phyloP scores from a whole-genome alignment of 2,888 invertebrate genomes.

The Hypomecis atomaria region DNA sequence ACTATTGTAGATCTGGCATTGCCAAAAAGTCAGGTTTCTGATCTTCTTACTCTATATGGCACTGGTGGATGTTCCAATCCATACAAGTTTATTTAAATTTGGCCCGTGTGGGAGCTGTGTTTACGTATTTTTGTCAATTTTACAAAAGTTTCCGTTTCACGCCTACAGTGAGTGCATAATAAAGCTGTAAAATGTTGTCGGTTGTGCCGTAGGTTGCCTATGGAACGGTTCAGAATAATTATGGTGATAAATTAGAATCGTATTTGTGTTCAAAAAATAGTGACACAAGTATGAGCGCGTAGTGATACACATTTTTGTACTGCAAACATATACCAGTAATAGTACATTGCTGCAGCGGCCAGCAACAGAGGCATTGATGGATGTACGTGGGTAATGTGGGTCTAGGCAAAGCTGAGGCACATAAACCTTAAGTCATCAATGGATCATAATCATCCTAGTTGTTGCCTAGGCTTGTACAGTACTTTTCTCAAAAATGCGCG shows the following conservation, averaged over 20 bases:
- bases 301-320: no score
- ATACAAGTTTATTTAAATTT: conserved; percentile 13
- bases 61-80: conserved; percentile 1
- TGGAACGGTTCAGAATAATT: neutral
- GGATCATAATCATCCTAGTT: no score
- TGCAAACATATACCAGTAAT: no score
- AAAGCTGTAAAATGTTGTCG: conserved; percentile 7
- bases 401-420: no score
- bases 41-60: conserved; percentile 3
- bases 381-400: no score
- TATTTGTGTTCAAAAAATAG: no score
- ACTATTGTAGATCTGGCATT: neutral
- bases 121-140: conserved; percentile 15
- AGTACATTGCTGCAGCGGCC: no score
- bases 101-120: conserved; percentile 10
- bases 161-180: conserved; percentile 15
- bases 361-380: no score
- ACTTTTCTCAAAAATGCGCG: no score
- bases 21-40: conserved; percentile 5
- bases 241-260: neutral
- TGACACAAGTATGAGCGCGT: no score
- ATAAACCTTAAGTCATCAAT: no score
- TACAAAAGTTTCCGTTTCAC: conserved; percentile 31
- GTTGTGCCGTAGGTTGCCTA: conserved; percentile 1
- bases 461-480: no score